Evolutionary conservation across 2,113 vertebrate species (phyloP).

Genomic region (Antennarius striatus): DNA sequence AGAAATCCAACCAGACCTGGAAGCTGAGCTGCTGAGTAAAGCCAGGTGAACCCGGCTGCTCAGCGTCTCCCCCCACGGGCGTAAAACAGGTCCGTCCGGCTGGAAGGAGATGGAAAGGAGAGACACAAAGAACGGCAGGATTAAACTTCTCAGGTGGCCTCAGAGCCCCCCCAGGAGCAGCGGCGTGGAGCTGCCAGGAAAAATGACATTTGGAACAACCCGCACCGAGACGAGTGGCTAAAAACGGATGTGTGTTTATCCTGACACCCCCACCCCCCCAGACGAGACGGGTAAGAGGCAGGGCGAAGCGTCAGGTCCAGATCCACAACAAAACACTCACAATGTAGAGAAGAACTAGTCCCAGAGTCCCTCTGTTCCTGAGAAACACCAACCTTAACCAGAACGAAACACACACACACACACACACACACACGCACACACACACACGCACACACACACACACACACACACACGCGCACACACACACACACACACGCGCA

Average conservation of each 20-base stretch:
- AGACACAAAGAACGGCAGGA: slow-evolving; percentile 31
- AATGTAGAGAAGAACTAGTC: too few species aligned
- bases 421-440: too few species aligned
- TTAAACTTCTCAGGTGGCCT: slow-evolving; percentile 28
- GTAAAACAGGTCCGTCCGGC: slow-evolving; percentile 30
- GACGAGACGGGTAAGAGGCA: slow-evolving; percentile 13
- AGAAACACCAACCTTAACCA: too few species aligned
- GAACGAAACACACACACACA: too few species aligned
- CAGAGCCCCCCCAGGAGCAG: slow-evolving; percentile 5
- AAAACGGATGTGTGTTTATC: slow-evolving; percentile 11
- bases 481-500: too few species aligned
- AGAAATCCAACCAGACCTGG: slow-evolving; percentile 45
- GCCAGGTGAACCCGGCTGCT: slow-evolving; percentile 41
- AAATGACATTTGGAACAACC: slow-evolving; percentile 9
- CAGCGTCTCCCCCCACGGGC: slow-evolving; percentile 31
- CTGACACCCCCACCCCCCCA: background rate
- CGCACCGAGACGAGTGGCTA: slow-evolving; percentile 9
- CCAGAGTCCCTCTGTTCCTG: too few species aligned
- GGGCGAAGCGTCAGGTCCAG: background rate
- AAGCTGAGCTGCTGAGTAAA: slow-evolving; percentile 44
- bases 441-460: too few species aligned
- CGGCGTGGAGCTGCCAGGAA: slow-evolving; percentile 5
- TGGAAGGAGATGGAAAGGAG: slow-evolving; percentile 28
- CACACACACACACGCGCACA: too few species aligned
- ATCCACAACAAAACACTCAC: background rate